Evolutionary conservation across 2,888 invertebrate species (phyloP).

Genomic region (Oasisia sp.): DNA sequence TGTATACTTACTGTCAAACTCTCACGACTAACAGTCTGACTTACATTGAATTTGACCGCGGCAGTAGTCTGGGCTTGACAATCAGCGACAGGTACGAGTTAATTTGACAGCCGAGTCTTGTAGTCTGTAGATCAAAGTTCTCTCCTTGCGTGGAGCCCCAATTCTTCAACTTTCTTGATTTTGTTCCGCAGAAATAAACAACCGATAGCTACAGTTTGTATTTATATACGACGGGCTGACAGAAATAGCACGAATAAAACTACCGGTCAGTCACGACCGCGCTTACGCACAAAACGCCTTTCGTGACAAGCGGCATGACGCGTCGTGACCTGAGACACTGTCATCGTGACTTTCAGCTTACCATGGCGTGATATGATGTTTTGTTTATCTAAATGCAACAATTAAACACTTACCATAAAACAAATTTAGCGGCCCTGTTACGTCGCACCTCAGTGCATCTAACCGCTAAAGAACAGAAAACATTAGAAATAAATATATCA

Average conservation of each 20-base stretch:
- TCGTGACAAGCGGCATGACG: background rate
- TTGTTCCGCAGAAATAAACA: background rate
- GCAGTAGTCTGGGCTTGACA: no score
- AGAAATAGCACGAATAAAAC: background rate
- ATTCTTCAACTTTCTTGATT: background rate
- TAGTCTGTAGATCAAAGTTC: background rate
- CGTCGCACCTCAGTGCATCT: background rate
- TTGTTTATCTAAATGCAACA: background rate
- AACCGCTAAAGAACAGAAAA: background rate
- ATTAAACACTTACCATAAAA: background rate
- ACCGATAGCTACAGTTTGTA: background rate
- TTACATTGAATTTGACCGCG: no score
- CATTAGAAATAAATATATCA: background rate
- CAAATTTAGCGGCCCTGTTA: background rate
- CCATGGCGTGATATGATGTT: background rate
- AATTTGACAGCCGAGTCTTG: background rate
- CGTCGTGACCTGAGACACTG: background rate
- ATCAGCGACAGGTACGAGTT: no score
- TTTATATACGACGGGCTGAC: background rate
- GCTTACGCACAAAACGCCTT: background rate
- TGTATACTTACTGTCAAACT: no score
- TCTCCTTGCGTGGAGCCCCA: background rate
- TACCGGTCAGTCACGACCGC: background rate
- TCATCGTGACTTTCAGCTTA: conserved; percentile 10
- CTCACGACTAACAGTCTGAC: no score